Conservation (phyloP, 2,888 invertebrate genomes). For the Linyphia triangularis region DNA sequence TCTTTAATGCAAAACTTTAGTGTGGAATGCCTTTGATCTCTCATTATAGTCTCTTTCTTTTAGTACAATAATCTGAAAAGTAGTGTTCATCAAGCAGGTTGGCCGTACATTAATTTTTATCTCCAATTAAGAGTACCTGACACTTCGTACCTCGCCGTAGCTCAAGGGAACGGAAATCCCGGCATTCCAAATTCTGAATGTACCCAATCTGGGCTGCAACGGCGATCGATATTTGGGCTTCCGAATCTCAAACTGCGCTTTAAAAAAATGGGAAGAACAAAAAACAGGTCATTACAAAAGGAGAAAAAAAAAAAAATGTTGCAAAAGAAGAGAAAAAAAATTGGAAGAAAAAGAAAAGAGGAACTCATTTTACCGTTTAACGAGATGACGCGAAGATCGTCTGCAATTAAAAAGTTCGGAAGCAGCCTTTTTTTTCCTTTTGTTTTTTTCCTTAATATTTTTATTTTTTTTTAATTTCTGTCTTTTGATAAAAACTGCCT, state of each 20-base stretch:
- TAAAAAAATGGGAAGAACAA: neutral
- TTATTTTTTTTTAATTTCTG: conserved; percentile 1
- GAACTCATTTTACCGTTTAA: conserved; percentile 69
- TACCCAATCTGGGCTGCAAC: neutral
- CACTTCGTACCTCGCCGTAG: too few relatives aligned
- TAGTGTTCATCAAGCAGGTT: too few relatives aligned
- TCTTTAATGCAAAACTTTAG: too few relatives aligned
- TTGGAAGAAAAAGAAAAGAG: conserved; percentile 12
- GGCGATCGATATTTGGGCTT: conserved; percentile 21
- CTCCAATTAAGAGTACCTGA: too few relatives aligned
- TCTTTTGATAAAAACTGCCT: conserved; percentile 49
- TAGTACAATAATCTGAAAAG: too few relatives aligned
- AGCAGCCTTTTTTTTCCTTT: conserved; percentile 7
- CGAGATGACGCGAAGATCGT: conserved; percentile 69
- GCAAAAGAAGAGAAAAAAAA: conserved; percentile 32
- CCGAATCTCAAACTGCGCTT: conserved; percentile 12
- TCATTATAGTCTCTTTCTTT: too few relatives aligned
- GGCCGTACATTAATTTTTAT: too few relatives aligned
- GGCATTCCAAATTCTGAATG: neutral
- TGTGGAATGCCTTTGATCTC: too few relatives aligned
- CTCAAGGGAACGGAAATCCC: too few relatives aligned
- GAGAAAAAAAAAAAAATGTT: neutral
- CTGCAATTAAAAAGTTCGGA: conserved; percentile 71
- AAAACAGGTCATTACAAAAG: conserved; percentile 8
- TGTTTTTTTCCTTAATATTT: neutral